Conservation (phyloP, 2,113 vertebrate species). For the Riparia riparia region DNA sequence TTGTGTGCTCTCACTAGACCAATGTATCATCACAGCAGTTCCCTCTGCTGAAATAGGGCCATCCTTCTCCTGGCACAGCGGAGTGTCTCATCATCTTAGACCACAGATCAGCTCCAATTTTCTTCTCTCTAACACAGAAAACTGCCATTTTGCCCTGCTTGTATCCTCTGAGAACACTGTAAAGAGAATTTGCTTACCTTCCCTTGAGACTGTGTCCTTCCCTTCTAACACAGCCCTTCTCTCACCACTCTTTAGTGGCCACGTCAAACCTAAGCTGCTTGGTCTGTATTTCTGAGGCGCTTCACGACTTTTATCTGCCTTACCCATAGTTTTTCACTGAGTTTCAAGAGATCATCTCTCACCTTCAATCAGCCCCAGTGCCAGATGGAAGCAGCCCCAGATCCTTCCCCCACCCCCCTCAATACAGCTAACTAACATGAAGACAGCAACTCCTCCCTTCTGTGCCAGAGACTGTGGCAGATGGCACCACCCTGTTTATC, state of each 20-base stretch:
- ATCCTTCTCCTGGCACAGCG: neutral
- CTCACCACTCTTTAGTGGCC: neutral
- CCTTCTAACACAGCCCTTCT: neutral
- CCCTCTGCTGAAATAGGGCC: conserved; percentile 4
- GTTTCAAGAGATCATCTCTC: conserved; percentile 50
- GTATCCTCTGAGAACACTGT: neutral
- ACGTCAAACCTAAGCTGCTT: neutral
- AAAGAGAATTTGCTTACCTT: neutral
- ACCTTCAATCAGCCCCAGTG: conserved; percentile 47
- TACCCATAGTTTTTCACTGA: neutral
- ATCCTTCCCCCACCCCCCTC: neutral
- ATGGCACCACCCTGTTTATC: conserved; percentile 61
- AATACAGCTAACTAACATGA: conserved; percentile 42
- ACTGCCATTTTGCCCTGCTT: neutral
- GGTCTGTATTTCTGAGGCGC: neutral
- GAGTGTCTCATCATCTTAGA: neutral
- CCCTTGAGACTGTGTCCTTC: neutral
- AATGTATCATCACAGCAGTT: conserved; percentile 7
- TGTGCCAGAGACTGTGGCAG: conserved; percentile 55
- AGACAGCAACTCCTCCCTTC: conserved; percentile 59
- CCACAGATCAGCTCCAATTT: conserved; percentile 23
- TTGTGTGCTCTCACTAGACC: neutral
- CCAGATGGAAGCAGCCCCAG: conserved; percentile 59
- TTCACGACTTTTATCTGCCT: neutral
- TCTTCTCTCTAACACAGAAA: neutral